Base-by-base conservation (phyloP, 2,797 vertebrate species). In the Lacerta bilineata region DNA sequence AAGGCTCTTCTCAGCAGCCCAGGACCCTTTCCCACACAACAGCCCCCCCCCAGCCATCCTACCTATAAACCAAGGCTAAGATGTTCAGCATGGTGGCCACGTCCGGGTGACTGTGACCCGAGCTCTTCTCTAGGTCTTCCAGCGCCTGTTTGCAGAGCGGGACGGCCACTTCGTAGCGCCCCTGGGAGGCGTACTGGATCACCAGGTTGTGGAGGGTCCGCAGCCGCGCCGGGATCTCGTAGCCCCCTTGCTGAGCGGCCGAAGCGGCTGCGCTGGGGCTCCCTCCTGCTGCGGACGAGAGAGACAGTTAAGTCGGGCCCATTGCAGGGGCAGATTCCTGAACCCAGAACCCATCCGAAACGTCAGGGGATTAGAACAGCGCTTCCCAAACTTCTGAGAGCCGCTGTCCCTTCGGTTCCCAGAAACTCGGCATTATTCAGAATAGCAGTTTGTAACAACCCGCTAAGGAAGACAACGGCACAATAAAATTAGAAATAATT, bases 31-130 rank as follows among this genome's bases (percentile, higher is more conserved):
- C 50, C 50, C 50, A 55, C 50, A 55, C 50, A 55, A 50, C 11
- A 15, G 29, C 10, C 27, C 10, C 27, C 29, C 23, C 25, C 64
- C 68, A 0, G 1, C 18, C 18, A 0, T 39, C 95, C 96, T 91
- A 98, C 98, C 98, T 97, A 95, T 98, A 98, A 5, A 98, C 98
- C 89, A 98, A 96, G 0, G 98, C 98, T 85, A 98, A 95, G 85
- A 98, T 98, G 88, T 98, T 98, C 25, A 98, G 97, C 98, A 98
- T 98, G 92, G 98, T 98, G 94, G 98, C 98, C 71, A 98, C 98
- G 0, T 98, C 98, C 0, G 98, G 98, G 92, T 98, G 98, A 87
- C 95, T 97, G 96, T 98, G 98, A n/a, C 98, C 98, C 0, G 98
- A 98, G n/a, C 97, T 97, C 90, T 98, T 98, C 95, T 98, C 98